phyloP scores from a whole-genome alignment of 2,888 invertebrate species.

The Hirtodrosophila cameraria region DNA sequence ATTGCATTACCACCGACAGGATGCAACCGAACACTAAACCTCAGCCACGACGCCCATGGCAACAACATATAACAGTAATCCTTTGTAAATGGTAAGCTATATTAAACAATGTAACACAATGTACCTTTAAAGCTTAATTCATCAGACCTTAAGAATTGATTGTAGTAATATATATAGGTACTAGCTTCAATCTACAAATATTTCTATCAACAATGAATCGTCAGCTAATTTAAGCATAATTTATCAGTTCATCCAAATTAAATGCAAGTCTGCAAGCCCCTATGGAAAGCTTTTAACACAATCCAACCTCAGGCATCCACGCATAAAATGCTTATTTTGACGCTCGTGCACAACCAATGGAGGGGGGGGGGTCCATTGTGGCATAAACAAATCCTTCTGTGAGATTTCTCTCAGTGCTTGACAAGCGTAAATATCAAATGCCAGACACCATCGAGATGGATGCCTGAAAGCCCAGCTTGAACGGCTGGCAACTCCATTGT shows the following conservation, averaged over 20 bases:
- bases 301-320: conserved; percentile 7
- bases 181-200: no score
- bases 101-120: no score
- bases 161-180: no score
- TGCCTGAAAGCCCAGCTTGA: conserved; percentile 23
- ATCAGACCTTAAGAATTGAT: no score
- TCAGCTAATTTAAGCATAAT: conserved; percentile 12
- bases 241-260: conserved; percentile 3
- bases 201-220: not conserved
- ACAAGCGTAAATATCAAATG: conserved; percentile 41
- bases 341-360: conserved; percentile 15
- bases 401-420: conserved; percentile 44
- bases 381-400: conserved; percentile 38
- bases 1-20: no score
- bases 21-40: no score
- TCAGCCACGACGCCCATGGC: no score
- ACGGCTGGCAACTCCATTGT: conserved; percentile 40
- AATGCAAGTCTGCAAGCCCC: not conserved
- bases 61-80: no score
- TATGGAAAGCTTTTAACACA: conserved; percentile 18
- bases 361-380: conserved; percentile 27
- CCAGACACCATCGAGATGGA: conserved; percentile 36
- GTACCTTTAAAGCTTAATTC: no score
- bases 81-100: no score
- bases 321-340: conserved; percentile 44